Percentiles rank a stretch among this genome's conserved stretches.
Conservation (phyloP, 1,140 invertebrate genomes). For the Anadara kagoshimensis region DNA sequence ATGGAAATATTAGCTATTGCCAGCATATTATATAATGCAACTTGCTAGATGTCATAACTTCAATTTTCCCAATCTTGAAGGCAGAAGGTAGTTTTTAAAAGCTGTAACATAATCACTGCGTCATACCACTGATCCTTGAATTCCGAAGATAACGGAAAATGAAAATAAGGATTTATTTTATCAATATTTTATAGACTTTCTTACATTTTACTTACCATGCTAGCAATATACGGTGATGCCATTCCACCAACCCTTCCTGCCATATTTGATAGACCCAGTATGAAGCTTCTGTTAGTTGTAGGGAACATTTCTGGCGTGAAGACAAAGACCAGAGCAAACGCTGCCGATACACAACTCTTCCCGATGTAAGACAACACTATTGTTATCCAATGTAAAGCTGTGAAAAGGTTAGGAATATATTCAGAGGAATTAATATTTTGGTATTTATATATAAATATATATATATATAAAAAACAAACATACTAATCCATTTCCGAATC, state of each 20-base stretch:
- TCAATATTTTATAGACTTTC: not conserved
- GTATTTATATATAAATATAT: too few species aligned
- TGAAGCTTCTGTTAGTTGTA: slow-evolving; percentile 13
- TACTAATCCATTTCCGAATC: too few species aligned
- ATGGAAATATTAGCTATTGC: too few species aligned
- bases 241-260: slow-evolving; percentile 5
- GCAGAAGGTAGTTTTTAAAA: too few species aligned
- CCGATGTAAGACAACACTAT: slow-evolving; percentile 56
- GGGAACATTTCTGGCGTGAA: slow-evolving; percentile 26
- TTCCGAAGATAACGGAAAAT: not conserved
- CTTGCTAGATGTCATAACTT: too few species aligned
- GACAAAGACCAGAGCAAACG: slow-evolving; percentile 24
- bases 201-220: slow-evolving; percentile 17
- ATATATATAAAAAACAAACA: too few species aligned
- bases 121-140: too few species aligned
- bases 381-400: slow-evolving; percentile 46
- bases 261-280: slow-evolving; percentile 13
- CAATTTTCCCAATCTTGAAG: too few species aligned
- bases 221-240: slow-evolving; percentile 26
- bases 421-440: too few species aligned
- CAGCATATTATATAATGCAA: too few species aligned
- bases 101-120: too few species aligned
- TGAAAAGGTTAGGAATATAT: not conserved
- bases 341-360: slow-evolving; percentile 51
- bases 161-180: not conserved